phyloP scores from a whole-genome alignment of 35 echinoderm and acorn worm genomes.

The Strongylocentrotus purpuratus region DNA sequence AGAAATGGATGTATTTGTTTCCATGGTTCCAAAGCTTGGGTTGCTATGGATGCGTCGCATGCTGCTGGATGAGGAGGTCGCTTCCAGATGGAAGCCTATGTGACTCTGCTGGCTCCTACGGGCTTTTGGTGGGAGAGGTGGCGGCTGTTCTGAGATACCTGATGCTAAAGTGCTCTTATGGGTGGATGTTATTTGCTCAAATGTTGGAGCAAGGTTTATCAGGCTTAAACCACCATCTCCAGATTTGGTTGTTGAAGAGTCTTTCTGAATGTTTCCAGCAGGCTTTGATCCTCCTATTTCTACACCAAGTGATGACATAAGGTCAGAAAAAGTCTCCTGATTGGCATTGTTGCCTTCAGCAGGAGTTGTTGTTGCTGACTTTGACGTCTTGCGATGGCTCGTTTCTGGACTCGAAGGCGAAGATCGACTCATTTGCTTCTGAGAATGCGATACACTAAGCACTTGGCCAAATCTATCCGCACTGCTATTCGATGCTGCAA shows the following conservation, averaged over 20 bases:
- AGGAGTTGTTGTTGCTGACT: not conserved
- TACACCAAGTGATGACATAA: conserved; percentile 30
- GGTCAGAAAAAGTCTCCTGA: conserved; percentile 20
- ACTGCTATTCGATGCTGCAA: conserved; percentile 1
- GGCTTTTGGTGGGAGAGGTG: conserved; percentile 25
- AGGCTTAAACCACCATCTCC: not conserved
- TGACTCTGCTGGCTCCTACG: not conserved
- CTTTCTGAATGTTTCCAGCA: too few relatives aligned
- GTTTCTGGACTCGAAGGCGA: conserved; percentile 42
- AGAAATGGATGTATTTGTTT: not conserved
- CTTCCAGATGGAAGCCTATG: not conserved
- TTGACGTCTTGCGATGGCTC: not conserved
- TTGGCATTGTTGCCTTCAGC: not conserved
- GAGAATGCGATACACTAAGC: not conserved
- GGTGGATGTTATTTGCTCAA: not conserved
- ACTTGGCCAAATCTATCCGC: not conserved
- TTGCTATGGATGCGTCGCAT: conserved; percentile 40
- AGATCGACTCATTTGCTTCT: conserved; percentile 24
- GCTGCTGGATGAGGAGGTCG: not conserved
- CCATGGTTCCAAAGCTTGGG: not conserved
- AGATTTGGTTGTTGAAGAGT: not conserved
- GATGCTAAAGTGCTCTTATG: not conserved
- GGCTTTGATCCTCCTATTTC: conserved; percentile 37
- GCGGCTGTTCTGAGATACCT: not conserved
- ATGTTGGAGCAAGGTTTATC: conserved; percentile 9